Evolutionary conservation across 2,797 vertebrate species (phyloP), one percentile per base, ranked within the genome.

Genomic region (Cuculus canorus): DNA sequence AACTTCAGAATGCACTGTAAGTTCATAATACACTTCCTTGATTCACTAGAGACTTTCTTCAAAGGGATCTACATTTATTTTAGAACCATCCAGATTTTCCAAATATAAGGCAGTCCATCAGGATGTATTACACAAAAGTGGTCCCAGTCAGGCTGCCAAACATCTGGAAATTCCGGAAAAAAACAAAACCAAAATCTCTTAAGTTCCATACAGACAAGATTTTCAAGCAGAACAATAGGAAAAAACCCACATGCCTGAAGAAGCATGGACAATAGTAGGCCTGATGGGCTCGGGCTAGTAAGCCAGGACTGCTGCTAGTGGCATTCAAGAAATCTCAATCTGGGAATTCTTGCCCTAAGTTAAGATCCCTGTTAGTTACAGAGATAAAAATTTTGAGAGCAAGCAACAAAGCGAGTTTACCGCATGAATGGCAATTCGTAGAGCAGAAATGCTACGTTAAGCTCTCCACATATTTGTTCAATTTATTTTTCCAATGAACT

Each of bases 131-230:
- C 8, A 71, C 5, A 85, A 85, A 86, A 65, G 15, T 2, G 13
- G 32, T 6, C 69, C 19, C 28, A 43, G 39, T 17, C 35, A 53
- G 50, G 41, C 87, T 91, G 69, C 76, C 87, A 94, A 81, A 90
- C 72, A 91, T n/a, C 76, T 86, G 65, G 61, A 78, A 92, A 86
- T 61, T 81, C 48, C 61, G 76, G 65, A 81, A 82, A 95, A 91
- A 71, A 47, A 81, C 37, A 61, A 81, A 60, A 92, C 87, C 27
- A 64, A 87, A 90, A 54, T 5, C 33, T 81, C 56, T 59, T 16
- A 13, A 68, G 27, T 53, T 77, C 79, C 82, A 71, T 28, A 53
- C 8, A 80, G 53, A 32, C 17, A 47, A 71, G 37, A 70, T 28
- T 50, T 65, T n/a, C 30, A 60, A 64, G 47, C 15, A 66, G 48